Evolutionary conservation across 2,888 invertebrate genomes (phyloP).

Genomic region (Toxonevra muliebris): DNA sequence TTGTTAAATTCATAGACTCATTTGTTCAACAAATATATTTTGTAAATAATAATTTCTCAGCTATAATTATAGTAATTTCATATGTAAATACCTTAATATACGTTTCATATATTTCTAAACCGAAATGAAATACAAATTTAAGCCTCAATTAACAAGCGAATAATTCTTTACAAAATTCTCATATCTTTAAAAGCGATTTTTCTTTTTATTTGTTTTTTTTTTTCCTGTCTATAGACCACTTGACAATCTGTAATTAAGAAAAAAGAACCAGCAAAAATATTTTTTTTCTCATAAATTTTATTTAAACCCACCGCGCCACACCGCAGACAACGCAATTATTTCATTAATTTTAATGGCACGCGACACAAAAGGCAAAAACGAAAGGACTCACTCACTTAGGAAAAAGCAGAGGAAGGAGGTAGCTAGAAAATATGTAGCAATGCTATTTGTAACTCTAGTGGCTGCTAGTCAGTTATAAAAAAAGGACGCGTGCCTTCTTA

Average conservation of each 20-base stretch:
- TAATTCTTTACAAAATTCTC: no score
- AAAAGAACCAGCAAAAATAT: neutral
- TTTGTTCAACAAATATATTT: no score
- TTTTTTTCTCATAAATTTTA: neutral
- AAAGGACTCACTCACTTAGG: no score
- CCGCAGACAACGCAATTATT: constrained; percentile 6
- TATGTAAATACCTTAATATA: no score
- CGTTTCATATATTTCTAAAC: no score
- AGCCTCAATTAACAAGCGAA: no score
- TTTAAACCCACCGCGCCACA: neutral
- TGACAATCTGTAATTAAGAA: constrained; percentile 12
- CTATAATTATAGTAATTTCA: no score
- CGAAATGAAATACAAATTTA: no score
- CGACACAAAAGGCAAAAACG: neutral
- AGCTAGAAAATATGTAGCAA: neutral
- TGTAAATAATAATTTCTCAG: no score
- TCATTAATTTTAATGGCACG: constrained; percentile 22
- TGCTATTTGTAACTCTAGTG: neutral
- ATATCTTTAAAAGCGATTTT: neutral
- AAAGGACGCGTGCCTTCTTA: neutral
- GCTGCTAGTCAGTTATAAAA: neutral
- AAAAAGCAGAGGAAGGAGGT: no score
- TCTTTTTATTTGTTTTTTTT: neutral
- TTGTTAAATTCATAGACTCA: no score
- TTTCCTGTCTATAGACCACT: neutral